Conservation (phyloP, 2,888 invertebrate genomes). For the Ethmia dodecea region DNA sequence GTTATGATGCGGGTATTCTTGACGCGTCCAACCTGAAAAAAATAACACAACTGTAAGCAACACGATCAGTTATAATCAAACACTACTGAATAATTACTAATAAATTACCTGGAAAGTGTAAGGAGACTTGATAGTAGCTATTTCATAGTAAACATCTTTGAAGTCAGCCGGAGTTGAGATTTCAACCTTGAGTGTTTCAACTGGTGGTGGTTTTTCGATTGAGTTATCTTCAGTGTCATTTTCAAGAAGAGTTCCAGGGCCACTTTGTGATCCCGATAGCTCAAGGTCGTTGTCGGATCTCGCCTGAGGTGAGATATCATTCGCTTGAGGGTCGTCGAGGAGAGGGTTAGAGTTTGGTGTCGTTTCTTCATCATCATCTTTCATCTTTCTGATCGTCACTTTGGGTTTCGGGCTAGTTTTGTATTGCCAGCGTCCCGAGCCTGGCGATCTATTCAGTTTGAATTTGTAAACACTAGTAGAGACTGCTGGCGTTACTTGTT, state of each 20-base stretch:
- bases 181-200: conserved; percentile 91
- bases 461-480: conserved; percentile 86
- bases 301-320: conserved; percentile 76
- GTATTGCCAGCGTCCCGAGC: conserved; percentile 93
- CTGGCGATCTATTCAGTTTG: conserved; percentile 88
- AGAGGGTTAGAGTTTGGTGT: conserved; percentile 63
- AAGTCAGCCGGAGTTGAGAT: conserved; percentile 93
- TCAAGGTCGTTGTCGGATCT: conserved; percentile 83
- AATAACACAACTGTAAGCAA: not conserved
- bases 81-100: not conserved
- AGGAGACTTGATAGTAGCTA: conserved; percentile 93
- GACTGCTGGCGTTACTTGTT: conserved; percentile 63
- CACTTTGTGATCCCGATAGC: conserved; percentile 83
- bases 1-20: conserved; percentile 93
- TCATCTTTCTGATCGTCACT: conserved; percentile 86
- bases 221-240: conserved; percentile 81
- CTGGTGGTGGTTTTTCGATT: conserved; percentile 79
- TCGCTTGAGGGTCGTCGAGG: conserved; percentile 60
- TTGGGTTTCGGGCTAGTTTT: conserved; percentile 93
- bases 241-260: conserved; percentile 78
- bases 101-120: conserved; percentile 93
- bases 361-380: conserved; percentile 69
- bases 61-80: not conserved
- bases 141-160: conserved; percentile 91
- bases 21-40: conserved; percentile 86